Evolutionary conservation across 2,888 invertebrate genomes (phyloP), one percentile per base, ranked within the genome.

Genomic region (Clusia tigrina): DNA sequence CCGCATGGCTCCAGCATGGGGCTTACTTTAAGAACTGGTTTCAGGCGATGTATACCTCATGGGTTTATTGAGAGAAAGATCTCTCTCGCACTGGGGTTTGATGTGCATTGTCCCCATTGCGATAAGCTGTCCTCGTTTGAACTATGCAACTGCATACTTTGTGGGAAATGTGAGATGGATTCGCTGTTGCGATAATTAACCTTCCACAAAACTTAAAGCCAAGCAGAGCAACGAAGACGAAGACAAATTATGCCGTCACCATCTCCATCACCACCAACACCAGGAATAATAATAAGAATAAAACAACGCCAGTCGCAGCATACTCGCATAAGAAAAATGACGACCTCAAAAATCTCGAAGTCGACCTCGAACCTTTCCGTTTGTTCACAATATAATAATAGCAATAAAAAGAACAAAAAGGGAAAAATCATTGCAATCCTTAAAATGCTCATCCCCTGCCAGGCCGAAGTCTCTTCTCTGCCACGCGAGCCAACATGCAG

Each of bases 271-370:
- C n/a, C n/a, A 10, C 42, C n/a, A n/a, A 42, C 42, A 42, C 10
- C 42, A 6, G n/a, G 42, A 6, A 42, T 15, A 42, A 42, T 42
- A 3, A 17, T 17, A 42, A n/a, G 48, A 46, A 38, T 20, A 53
- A 25, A 56, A 61, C 17, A 25, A 52, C 23, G 17, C 24, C 48
- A 58, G 48, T 37, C 25, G 18, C 54, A 26, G 3, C 54, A 26
- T 12, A 60, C 55, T 54, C 38, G 17, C 56, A 46, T 51, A 32
- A 55, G 52, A 6, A 56, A 48, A 37, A 57, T 42, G 10, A 42
- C 77, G 68, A 74, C 77, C 75, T 72, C 73, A 76, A 72, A 75
- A 67, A 73, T 71, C 75, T 74, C 76, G 55, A 67, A 57, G 61
- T 54, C 58, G 63, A 23, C 53, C 48, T 57, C 32, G 42, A 42